Conservation (phyloP, 37 sponge, comb jelly and placozoan genomes). For the Aplysina aerophoba region DNA sequence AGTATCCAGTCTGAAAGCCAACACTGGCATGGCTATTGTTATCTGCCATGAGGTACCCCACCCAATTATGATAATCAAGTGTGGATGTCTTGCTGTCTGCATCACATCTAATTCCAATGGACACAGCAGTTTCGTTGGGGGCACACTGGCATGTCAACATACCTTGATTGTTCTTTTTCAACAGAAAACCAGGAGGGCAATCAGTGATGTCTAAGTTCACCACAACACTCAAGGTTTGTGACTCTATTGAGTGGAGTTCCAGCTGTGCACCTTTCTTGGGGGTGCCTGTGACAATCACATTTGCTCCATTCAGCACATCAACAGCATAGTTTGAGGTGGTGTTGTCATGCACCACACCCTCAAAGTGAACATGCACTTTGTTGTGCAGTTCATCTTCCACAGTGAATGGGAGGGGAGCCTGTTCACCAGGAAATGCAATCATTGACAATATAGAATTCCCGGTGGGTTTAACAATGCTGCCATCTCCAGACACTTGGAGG, state of each 20-base stretch:
- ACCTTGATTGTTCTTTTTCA: too few species aligned
- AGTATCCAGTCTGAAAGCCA: neutral
- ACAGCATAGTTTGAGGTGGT: neutral
- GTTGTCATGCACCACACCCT: neutral
- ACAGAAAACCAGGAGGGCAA: slow-evolving; percentile 15
- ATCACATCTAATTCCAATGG: neutral
- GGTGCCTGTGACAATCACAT: neutral
- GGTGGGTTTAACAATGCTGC: neutral
- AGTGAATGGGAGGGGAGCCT: slow-evolving; percentile 12
- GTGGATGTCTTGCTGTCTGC: neutral
- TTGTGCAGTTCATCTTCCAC: slow-evolving; percentile 42
- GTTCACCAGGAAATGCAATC: slow-evolving; percentile 48
- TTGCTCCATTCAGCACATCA: neutral
- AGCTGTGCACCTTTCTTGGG: neutral
- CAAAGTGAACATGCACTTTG: neutral
- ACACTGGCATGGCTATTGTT: too few species aligned
- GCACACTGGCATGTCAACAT: too few species aligned
- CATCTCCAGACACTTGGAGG: slow-evolving; percentile 20
- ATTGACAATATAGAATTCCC: neutral
- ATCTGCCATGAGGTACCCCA: neutral
- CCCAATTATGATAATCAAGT: neutral
- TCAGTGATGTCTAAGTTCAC: neutral
- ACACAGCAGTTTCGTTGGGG: too few species aligned
- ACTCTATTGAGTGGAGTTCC: neutral
- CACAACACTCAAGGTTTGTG: neutral